Percentiles rank a stretch among this genome's conserved stretches.
These are phyloP conservation scores for Mythimna ferrago DNA, from an alignment of 2,888 invertebrate species.

Conservation along the genomic window DNA sequence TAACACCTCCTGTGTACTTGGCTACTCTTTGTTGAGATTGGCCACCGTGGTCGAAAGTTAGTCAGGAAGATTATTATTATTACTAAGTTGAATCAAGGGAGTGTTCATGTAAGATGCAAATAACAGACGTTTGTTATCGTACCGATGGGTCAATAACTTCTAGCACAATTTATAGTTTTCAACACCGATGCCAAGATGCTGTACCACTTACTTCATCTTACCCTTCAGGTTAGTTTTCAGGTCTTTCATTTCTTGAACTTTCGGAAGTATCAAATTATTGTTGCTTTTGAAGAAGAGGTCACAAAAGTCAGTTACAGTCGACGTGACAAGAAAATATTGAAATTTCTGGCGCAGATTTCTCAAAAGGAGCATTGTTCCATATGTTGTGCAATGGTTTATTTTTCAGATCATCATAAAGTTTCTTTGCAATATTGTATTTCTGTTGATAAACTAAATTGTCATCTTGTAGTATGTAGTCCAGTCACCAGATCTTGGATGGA, in stretches of 20 bases:
- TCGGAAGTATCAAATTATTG: not conserved
- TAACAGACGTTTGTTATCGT: conserved; percentile 19
- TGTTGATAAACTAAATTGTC: conserved; percentile 26
- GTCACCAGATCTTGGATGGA: conserved; percentile 8
- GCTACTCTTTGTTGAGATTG: too few relatives aligned
- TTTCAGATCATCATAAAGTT: conserved; percentile 13
- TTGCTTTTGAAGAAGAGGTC: not conserved
- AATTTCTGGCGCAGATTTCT: conserved; percentile 26
- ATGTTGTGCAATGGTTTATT: conserved; percentile 12
- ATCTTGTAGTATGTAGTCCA: conserved; percentile 23
- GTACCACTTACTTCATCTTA: not conserved
- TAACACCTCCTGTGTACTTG: too few relatives aligned
- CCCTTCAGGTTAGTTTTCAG: conserved; percentile 15
- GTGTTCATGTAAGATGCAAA: conserved; percentile 17
- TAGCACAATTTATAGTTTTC: not conserved
- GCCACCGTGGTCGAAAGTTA: too few relatives aligned
- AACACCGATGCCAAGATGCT: not conserved
- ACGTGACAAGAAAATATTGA: not conserved
- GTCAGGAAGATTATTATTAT: too few relatives aligned
- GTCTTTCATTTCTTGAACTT: conserved; percentile 22
- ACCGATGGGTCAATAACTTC: conserved; percentile 14
- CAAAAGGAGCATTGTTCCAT: conserved; percentile 22
- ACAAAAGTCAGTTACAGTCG: not conserved
- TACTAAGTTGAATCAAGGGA: not conserved
- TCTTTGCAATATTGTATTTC: conserved; percentile 12